Conservation (phyloP, 2,888 invertebrate species). For the Leptinotarsa rubiginosa region DNA sequence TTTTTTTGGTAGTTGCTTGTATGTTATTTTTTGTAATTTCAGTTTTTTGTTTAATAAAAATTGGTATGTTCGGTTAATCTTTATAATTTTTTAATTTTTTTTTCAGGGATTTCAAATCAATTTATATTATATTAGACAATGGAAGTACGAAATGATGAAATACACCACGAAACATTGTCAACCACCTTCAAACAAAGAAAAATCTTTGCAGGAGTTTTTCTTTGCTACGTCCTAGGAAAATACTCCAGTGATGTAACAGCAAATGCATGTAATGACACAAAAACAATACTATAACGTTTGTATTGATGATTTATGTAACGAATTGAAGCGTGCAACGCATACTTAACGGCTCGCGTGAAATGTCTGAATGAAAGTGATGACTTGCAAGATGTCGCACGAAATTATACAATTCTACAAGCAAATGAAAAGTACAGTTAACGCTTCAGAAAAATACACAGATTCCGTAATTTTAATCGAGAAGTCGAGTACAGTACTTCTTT, state of each 20-base stretch:
- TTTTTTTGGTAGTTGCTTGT: no score
- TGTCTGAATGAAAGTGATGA: conserved; percentile 18
- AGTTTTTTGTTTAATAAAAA: no score
- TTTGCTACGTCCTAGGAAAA: no score
- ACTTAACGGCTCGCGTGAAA: conserved; percentile 14
- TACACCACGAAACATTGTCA: no score
- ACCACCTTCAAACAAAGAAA: no score
- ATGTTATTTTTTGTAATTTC: no score
- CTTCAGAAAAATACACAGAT: not conserved
- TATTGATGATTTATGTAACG: conserved; percentile 1
- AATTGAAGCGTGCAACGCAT: conserved; percentile 3
- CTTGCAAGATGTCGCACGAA: conserved; percentile 9
- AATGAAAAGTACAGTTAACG: not conserved
- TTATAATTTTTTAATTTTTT: no score
- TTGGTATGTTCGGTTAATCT: no score
- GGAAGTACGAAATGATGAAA: no score
- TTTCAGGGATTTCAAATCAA: no score
- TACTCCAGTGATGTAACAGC: not conserved
- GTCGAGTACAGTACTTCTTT: not conserved
- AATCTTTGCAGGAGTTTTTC: no score
- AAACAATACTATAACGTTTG: not conserved
- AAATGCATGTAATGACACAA: not conserved
- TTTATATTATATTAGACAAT: no score
- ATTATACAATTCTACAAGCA: not conserved
- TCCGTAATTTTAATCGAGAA: not conserved